phyloP scores from a whole-genome alignment of 2,888 invertebrate genomes.

The Blastobasis lacticolella region DNA sequence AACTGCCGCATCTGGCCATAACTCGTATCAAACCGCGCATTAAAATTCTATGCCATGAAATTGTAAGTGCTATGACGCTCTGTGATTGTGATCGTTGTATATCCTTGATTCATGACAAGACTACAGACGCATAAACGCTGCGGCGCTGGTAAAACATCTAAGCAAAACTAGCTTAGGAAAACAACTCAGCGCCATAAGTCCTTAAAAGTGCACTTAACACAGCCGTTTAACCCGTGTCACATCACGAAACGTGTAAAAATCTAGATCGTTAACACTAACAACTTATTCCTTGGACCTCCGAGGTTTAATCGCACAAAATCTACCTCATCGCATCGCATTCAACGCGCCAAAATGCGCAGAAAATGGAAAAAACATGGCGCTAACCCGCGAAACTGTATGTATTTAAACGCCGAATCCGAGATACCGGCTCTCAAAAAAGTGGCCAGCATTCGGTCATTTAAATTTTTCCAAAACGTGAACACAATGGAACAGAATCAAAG shows the following conservation, averaged over 20 bases:
- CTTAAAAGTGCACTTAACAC: slow-evolving; percentile 5
- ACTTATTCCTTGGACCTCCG: slow-evolving; percentile 64
- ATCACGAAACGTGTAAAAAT: slow-evolving; percentile 37
- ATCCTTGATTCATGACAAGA: no score
- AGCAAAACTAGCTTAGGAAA: no score
- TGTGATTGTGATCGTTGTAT: no score
- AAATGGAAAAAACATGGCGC: slow-evolving; percentile 74
- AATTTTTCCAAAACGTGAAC: slow-evolving; percentile 73
- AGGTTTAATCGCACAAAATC: slow-evolving; percentile 65
- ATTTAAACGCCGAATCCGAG: slow-evolving; percentile 71
- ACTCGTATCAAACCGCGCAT: no score
- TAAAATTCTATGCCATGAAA: neutral
- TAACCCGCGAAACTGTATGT: slow-evolving; percentile 71
- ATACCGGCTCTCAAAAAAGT: slow-evolving; percentile 62
- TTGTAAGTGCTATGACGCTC: neutral
- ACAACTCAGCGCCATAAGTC: no score
- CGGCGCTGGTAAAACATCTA: no score
- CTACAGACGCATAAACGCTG: no score
- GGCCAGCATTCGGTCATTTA: slow-evolving; percentile 62
- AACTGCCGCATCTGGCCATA: neutral
- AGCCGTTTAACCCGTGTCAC: slow-evolving; percentile 17
- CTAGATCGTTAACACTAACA: slow-evolving; percentile 64
- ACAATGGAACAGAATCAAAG: slow-evolving; percentile 70
- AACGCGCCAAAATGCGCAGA: slow-evolving; percentile 64
- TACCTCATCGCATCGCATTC: slow-evolving; percentile 53